Percentiles rank a stretch among this genome's conserved stretches.
phyloP scores from a whole-genome alignment of 2,888 invertebrate species.

The Conomelus anceps region DNA sequence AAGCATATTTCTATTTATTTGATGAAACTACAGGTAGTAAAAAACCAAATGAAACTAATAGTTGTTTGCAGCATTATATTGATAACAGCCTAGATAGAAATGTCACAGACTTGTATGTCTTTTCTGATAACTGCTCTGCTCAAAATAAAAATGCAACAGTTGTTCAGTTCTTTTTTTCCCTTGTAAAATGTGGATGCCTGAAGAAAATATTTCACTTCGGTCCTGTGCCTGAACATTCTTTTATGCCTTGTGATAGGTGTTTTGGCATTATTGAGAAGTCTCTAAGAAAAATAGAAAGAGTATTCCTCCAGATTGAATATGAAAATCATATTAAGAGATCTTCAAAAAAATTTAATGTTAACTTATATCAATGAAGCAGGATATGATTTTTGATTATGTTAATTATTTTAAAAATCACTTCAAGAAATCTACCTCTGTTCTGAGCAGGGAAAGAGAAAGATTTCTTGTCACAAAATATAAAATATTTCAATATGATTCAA shows the following conservation, averaged over 20 bases:
- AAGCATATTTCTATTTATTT: conserved; percentile 17
- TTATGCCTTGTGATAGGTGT: no score
- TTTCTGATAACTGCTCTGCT: conserved; percentile 16
- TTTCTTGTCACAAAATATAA: conserved; percentile 5
- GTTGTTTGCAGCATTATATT: conserved; percentile 12
- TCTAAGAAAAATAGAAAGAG: neutral
- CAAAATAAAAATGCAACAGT: conserved; percentile 15
- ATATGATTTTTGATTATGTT: neutral
- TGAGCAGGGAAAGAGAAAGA: neutral
- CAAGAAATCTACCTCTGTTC: neutral
- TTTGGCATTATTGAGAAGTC: no score
- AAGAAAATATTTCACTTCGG: neutral
- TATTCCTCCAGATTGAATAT: neutral
- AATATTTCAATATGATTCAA: neutral
- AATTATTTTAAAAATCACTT: neutral
- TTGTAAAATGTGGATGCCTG: neutral
- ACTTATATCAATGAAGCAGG: neutral
- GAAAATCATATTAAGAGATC: neutral
- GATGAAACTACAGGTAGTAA: conserved; percentile 17
- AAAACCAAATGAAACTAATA: conserved; percentile 14
- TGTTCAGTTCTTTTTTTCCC: conserved; percentile 2
- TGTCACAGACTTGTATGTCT: conserved; percentile 3
- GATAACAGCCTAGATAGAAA: neutral
- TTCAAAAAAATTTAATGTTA: conserved; percentile 12
- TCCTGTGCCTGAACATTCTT: neutral